phyloP scores from a whole-genome alignment of 92 coral and sea anemone genomes.

The Scolanthus callimorphus region DNA sequence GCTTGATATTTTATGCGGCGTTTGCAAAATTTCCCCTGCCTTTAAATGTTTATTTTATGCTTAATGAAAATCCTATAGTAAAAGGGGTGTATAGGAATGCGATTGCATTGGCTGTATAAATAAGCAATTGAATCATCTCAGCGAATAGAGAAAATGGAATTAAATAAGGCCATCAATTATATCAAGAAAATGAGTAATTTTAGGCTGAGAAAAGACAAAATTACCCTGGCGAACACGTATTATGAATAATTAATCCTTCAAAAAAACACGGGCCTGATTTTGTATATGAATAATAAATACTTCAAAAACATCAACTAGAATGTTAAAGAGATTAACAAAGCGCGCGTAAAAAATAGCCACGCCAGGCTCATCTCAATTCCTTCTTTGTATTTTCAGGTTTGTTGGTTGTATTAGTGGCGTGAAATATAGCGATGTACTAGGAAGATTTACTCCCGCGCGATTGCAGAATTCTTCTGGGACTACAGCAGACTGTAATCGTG shows the following conservation, averaged over 20 bases:
- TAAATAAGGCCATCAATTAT: too few relatives aligned
- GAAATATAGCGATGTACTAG: conserved; percentile 21
- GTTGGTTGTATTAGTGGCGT: conserved; percentile 36
- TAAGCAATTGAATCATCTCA: too few relatives aligned
- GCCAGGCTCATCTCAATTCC: background rate
- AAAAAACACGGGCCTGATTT: conserved; percentile 24
- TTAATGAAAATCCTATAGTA: too few relatives aligned
- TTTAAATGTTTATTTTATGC: too few relatives aligned
- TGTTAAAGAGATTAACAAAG: background rate
- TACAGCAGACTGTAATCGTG: conserved; percentile 37
- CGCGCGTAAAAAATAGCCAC: background rate
- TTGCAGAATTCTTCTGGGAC: conserved; percentile 28
- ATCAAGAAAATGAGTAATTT: too few relatives aligned
- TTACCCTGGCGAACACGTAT: conserved; percentile 24
- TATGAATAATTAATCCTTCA: conserved; percentile 31
- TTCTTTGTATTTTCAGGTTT: conserved; percentile 5
- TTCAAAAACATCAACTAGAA: background rate
- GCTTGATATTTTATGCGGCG: too few relatives aligned
- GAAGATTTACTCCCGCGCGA: conserved; percentile 21
- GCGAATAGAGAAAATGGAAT: too few relatives aligned
- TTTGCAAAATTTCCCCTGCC: too few relatives aligned
- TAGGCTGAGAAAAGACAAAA: conserved; percentile 4
- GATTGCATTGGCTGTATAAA: too few relatives aligned
- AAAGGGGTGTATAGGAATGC: too few relatives aligned
- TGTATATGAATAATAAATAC: conserved; percentile 39